Percentiles rank a stretch among this genome's conserved stretches.
Evolutionary conservation across 1,140 invertebrate species (phyloP).

Genomic region (Caenorhabditis inopinata): DNA sequence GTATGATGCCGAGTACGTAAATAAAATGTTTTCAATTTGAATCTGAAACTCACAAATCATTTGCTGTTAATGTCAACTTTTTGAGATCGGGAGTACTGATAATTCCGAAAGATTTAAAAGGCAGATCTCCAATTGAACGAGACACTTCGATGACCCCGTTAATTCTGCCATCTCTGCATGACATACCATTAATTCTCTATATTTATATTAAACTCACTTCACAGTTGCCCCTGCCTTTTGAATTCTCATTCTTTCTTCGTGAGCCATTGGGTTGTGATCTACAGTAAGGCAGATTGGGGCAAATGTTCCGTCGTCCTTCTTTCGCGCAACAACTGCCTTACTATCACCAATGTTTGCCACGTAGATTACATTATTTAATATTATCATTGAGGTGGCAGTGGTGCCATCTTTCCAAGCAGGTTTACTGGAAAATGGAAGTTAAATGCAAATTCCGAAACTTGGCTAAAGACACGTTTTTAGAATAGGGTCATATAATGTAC

Average conservation of each 20-base stretch:
- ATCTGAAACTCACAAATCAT: conserved; percentile 41
- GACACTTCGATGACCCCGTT: conserved; percentile 46
- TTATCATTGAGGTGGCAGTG: conserved; percentile 31
- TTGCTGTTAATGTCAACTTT: conserved; percentile 34
- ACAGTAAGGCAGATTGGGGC: conserved; percentile 22
- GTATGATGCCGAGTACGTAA: too few species aligned
- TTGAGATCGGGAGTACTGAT: conserved; percentile 35
- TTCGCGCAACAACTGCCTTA: conserved; percentile 14
- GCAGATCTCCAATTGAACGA: conserved; percentile 41
- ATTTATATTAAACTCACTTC: conserved; percentile 26
- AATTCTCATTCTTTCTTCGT: conserved; percentile 43
- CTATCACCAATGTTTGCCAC: conserved; percentile 44
- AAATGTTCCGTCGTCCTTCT: neutral
- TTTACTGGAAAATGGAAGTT: conserved; percentile 21
- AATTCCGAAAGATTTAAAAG: conserved; percentile 39
- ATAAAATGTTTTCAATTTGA: neutral
- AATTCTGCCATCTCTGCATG: conserved; percentile 38
- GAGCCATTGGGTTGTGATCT: conserved; percentile 42
- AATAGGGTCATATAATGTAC: too few species aligned
- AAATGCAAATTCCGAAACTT: neutral
- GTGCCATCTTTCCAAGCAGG: conserved; percentile 44
- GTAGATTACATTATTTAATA: conserved; percentile 41
- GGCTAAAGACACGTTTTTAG: too few species aligned
- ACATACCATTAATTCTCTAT: too few species aligned
- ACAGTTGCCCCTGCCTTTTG: conserved; percentile 38